phyloP scores from a whole-genome alignment of 2,113 vertebrate species.

The Planiliza haematocheilus region DNA sequence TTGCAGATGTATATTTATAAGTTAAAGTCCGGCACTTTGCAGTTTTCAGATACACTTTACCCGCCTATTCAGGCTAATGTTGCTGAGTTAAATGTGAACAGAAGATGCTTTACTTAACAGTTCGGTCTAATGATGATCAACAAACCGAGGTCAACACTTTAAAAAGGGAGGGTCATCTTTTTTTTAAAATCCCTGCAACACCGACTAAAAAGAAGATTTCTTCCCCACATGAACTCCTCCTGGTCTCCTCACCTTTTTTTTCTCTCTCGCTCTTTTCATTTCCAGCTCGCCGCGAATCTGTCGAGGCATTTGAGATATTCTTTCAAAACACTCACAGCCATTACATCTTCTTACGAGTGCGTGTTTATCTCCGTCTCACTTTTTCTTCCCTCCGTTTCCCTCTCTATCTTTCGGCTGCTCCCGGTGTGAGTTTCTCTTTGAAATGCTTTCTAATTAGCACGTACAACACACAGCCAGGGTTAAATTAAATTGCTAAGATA shows the following conservation, averaged over 20 bases:
- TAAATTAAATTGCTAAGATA: slow-evolving; percentile 84
- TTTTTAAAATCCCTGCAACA: neutral
- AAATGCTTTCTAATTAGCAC: slow-evolving; percentile 82
- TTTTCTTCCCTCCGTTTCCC: neutral
- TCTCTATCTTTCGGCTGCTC: slow-evolving; percentile 34
- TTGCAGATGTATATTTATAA: no score
- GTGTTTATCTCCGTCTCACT: slow-evolving; percentile 61
- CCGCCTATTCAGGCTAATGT: neutral
- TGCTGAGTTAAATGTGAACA: neutral
- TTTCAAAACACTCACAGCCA: slow-evolving; percentile 47
- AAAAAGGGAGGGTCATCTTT: slow-evolving; percentile 6
- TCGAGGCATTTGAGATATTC: slow-evolving; percentile 38
- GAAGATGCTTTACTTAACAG: neutral
- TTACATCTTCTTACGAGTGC: slow-evolving; percentile 53
- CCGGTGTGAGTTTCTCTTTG: slow-evolving; percentile 72
- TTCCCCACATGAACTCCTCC: neutral
- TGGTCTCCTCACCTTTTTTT: slow-evolving; percentile 3
- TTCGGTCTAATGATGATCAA: slow-evolving; percentile 7
- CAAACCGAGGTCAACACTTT: neutral
- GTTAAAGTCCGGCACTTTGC: no score
- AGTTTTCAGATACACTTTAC: neutral
- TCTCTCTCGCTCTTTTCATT: neutral
- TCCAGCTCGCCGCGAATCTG: slow-evolving; percentile 22
- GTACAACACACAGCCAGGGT: slow-evolving; percentile 71
- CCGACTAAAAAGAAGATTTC: neutral